Conservation (phyloP, 23 tunicate genomes). For the Phallusia fumigata region DNA sequence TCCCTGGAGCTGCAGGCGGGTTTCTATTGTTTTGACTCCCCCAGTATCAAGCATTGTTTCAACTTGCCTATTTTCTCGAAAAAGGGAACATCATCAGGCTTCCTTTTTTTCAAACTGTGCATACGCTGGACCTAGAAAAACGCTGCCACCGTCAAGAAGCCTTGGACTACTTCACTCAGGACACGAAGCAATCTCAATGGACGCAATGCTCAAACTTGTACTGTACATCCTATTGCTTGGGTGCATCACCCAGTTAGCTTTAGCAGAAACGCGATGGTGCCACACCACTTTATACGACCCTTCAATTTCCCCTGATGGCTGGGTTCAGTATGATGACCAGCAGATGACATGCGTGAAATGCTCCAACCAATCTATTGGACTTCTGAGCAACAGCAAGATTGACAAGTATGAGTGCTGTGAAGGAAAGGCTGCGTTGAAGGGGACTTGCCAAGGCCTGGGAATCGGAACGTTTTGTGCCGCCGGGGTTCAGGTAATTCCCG, state of each 20-base stretch:
- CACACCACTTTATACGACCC: conserved; percentile 11
- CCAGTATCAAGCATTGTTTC: no score
- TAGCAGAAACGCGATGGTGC: conserved; percentile 61
- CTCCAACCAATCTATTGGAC: conserved; percentile 11
- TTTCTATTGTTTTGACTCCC: no score
- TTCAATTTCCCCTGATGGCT: conserved; percentile 24
- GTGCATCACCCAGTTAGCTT: background rate
- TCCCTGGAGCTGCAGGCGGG: no score
- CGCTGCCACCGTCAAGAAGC: no score
- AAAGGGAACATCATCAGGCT: no score
- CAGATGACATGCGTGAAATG: conserved; percentile 39
- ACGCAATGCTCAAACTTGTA: no score
- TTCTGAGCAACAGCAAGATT: conserved; percentile 17
- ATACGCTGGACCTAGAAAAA: no score
- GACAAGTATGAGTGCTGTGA: conserved; percentile 54
- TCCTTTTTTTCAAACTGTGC: no score
- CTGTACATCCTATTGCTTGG: background rate
- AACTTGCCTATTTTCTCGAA: no score
- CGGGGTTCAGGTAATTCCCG: conserved; percentile 31
- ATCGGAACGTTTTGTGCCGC: conserved; percentile 5
- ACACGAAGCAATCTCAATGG: no score
- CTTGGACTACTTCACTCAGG: no score
- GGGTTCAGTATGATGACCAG: conserved; percentile 52
- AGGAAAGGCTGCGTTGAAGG: conserved; percentile 22
- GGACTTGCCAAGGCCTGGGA: conserved; percentile 22